Percentiles rank a stretch among this genome's conserved stretches.
Conservation (phyloP, 2,113 vertebrate genomes). For the Lepus europaeus region DNA sequence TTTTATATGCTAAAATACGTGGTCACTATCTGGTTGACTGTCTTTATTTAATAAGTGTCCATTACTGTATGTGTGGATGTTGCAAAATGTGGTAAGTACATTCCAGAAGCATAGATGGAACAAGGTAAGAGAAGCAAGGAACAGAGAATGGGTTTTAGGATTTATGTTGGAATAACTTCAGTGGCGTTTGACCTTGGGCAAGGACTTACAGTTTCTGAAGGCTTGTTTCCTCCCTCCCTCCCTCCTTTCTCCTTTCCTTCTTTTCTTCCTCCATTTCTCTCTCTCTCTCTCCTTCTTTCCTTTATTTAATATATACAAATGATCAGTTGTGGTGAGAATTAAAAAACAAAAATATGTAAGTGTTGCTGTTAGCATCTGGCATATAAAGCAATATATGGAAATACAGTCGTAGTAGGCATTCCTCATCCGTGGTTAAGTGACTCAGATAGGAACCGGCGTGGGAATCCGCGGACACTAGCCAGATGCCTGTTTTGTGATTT, state of each 20-base stretch:
- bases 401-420: neutral
- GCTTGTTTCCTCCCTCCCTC: rapidly evolving
- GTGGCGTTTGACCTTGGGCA: neutral
- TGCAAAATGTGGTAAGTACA: rapidly evolving
- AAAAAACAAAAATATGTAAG: neutral
- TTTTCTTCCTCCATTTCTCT: no score
- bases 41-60: neutral
- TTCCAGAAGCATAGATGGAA: neutral
- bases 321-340: neutral
- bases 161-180: neutral
- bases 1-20: neutral
- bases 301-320: neutral
- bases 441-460: neutral
- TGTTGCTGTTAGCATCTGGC: neutral
- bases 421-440: neutral
- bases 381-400: neutral
- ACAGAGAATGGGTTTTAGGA: neutral
- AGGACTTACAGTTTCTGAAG: neutral
- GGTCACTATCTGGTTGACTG: neutral
- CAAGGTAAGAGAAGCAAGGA: rapidly evolving
- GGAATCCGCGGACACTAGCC: neutral
- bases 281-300: no score
- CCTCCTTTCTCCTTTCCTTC: rapidly evolving
- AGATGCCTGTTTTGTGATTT: neutral
- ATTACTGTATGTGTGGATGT: neutral